A percentile compares a stretch with the other conserved stretches of the same genome.
These are phyloP conservation scores for Parotocinclus haroldoi DNA, from an alignment of 2,797 vertebrate genomes.

Conservation along the genomic window DNA sequence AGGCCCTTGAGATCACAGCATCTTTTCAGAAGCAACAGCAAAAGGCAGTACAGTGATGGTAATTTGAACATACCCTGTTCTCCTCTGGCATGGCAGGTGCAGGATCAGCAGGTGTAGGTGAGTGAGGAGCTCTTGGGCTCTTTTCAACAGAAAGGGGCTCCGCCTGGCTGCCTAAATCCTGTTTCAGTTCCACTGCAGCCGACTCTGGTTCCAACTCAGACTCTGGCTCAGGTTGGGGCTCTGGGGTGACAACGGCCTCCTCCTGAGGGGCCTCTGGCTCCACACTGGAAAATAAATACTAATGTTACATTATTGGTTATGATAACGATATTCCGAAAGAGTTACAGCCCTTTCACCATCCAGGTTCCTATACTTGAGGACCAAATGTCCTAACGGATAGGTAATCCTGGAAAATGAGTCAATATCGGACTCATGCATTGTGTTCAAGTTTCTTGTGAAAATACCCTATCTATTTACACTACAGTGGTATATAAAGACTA, in stretches of 20 bases:
- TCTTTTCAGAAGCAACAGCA: neutral
- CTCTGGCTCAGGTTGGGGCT: conserved; percentile 79
- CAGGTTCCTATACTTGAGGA: no score
- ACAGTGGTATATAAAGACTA: no score
- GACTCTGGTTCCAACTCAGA: conserved; percentile 78
- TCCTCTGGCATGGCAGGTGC: conserved; percentile 81
- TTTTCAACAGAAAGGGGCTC: conserved; percentile 63
- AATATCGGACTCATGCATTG: no score
- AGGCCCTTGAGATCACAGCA: neutral
- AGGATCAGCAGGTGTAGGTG: conserved; percentile 78
- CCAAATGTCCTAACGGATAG: no score
- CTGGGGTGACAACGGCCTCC: conserved; percentile 74
- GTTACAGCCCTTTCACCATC: no score
- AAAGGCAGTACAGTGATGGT: neutral
- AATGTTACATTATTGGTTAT: no score
- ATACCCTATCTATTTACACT: no score
- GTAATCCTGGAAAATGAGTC: no score
- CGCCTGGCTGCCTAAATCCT: conserved; percentile 72
- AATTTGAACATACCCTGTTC: conserved; percentile 74
- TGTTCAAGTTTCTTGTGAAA: no score
- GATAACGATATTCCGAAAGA: no score
- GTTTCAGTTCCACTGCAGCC: conserved; percentile 75
- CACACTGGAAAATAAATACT: conserved; percentile 63
- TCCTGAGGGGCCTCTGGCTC: conserved; percentile 84
- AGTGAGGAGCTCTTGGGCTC: conserved; percentile 77